Evolutionary conservation across 2,113 vertebrate species (phyloP).

Genomic region (Campylorhamphus procurvoides): DNA sequence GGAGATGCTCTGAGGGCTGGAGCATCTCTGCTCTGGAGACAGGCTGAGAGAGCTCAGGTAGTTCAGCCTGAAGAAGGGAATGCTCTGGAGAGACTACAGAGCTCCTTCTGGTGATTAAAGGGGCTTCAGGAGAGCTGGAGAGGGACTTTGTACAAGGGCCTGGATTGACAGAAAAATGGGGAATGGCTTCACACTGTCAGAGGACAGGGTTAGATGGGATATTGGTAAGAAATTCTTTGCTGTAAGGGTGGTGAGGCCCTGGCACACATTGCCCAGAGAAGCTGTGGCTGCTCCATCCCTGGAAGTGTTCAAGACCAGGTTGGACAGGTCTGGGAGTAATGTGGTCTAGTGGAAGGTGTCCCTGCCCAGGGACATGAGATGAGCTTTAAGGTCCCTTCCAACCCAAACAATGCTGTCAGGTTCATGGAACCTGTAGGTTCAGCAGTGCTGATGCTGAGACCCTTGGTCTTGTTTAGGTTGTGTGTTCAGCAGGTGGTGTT

Average conservation of each 20-base stretch:
- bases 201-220: neutral
- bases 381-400: neutral
- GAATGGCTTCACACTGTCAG: neutral
- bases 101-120: neutral
- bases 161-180: neutral
- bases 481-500: neutral
- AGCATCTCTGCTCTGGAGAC: neutral
- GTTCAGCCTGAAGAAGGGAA: neutral
- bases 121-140: neutral
- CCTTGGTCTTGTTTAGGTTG: neutral
- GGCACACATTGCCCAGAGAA: neutral
- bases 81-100: neutral
- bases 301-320: neutral
- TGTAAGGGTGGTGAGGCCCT: neutral
- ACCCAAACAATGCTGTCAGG: neutral
- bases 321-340: neutral
- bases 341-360: neutral
- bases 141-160: neutral
- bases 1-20: neutral
- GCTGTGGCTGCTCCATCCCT: neutral
- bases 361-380: neutral
- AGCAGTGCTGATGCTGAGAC: rapidly evolving
- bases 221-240: neutral
- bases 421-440: neutral
- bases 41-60: neutral